A percentile compares a stretch with the other conserved stretches of the same genome.
phyloP scores from a whole-genome alignment of 2,888 invertebrate species.

The Sphinx pinastri region DNA sequence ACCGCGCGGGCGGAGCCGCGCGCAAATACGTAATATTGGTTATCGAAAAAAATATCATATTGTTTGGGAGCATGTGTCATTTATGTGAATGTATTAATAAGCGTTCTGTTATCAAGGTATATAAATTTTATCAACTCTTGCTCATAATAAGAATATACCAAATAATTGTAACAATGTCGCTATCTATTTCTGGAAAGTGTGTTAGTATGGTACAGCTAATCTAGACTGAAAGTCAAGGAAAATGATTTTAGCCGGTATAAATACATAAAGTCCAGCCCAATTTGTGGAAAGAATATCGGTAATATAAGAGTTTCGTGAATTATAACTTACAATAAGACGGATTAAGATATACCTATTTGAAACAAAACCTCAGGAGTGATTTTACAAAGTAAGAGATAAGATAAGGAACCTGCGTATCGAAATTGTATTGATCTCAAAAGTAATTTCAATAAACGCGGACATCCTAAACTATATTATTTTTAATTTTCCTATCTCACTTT shows the following conservation, averaged over 20 bases:
- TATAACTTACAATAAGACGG: background rate
- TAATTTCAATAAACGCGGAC: too few species aligned
- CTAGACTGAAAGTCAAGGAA: background rate
- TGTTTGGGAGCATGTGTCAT: background rate
- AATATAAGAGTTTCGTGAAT: background rate
- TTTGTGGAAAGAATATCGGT: background rate
- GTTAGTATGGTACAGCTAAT: background rate
- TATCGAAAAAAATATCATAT: background rate
- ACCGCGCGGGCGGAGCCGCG: too few species aligned
- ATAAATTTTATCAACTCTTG: constrained; percentile 22
- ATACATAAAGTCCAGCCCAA: too few species aligned
- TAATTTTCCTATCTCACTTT: background rate
- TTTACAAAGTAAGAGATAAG: background rate
- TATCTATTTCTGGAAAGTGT: constrained; percentile 7
- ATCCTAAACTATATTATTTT: too few species aligned
- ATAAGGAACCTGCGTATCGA: background rate
- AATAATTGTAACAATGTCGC: background rate
- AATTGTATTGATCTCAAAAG: background rate
- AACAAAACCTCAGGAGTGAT: too few species aligned
- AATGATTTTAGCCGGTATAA: background rate
- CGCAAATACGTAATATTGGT: too few species aligned
- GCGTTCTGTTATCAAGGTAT: constrained; percentile 9
- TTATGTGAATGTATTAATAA: background rate
- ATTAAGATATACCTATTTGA: too few species aligned
- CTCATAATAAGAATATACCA: constrained; percentile 24